phyloP scores from a whole-genome alignment of 2,797 vertebrate species.

The Borostomias antarcticus region DNA sequence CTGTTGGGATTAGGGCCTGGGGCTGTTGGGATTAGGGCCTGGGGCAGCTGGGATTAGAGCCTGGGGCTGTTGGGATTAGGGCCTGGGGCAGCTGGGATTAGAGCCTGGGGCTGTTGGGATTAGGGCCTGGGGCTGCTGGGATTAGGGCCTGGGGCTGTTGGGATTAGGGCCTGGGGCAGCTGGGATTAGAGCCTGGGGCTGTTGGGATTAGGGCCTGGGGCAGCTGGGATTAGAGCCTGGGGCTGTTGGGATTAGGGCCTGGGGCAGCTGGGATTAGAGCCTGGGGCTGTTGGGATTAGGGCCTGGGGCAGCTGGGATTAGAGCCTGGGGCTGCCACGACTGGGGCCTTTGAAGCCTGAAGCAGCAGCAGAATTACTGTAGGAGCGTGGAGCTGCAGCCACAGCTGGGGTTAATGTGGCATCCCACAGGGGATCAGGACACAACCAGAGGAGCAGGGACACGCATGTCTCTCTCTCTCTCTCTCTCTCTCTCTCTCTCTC shows the following conservation, averaged over 20 bases:
- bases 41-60: no score
- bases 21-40: no score
- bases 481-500: neutral
- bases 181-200: no score
- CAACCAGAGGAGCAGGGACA: constrained; percentile 53
- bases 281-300: neutral
- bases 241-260: no score
- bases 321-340: neutral
- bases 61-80: neutral
- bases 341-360: constrained; percentile 61
- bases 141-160: no score
- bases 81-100: neutral
- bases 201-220: neutral
- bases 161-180: no score
- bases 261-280: neutral
- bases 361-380: constrained; percentile 52
- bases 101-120: neutral
- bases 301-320: neutral
- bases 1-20: neutral
- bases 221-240: no score
- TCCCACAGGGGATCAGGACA: constrained; percentile 59
- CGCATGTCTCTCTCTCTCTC: constrained; percentile 29
- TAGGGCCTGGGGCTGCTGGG: neutral
- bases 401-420: constrained; percentile 57
- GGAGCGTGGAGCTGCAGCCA: constrained; percentile 36